Evolutionary conservation across 2,797 vertebrate species (phyloP), one percentile per base, ranked within the genome.

Genomic region (Chrysolophus pictus): DNA sequence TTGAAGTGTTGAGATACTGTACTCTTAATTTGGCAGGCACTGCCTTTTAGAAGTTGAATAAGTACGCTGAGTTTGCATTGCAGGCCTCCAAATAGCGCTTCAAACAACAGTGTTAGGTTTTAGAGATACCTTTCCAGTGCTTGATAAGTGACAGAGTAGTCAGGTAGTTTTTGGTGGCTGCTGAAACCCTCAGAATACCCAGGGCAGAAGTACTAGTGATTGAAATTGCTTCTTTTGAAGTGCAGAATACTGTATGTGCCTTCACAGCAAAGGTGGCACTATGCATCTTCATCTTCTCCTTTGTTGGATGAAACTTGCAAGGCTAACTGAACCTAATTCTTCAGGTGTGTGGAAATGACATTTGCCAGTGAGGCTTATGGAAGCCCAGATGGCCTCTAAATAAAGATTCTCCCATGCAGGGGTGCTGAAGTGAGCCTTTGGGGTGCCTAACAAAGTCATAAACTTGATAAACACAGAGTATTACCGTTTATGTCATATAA

Each of bases 101-200:
- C 76, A 59, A 70, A n/a, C 26, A 37, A 7, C 65, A 72, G 89
- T 1, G 24, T 88, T 78, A 9, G 73, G 56, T 92, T 95, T 93
- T 82, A 39, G 72, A 90, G 76, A 47, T 65, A 22, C 26, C 64
- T 83, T 91, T 46, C 37, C 46, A 39, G 42, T 10, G 23, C 62
- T 80, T 59, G 55, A 7, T 49, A 73, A 82, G 58, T 39, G 37
- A 11, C 6, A 0, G 62, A 89, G 58, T 10, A 2, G 67, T 84
- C 71, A 47, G 64, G 23, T 21, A 18, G 58, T 64, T 64, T 49
- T 18, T 31, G 33, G 24, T 69, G 71, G 14, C 39, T 78, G 67
- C 82, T 70, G 73, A 80, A 88, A 88, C 75, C 79, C 82, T 90
- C 92, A 65, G 93, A 87, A 81, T 84, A 51, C 55, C 18, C 41